Evolutionary conservation across 2,113 vertebrate species (phyloP).

Genomic region (Glareola pratincola): DNA sequence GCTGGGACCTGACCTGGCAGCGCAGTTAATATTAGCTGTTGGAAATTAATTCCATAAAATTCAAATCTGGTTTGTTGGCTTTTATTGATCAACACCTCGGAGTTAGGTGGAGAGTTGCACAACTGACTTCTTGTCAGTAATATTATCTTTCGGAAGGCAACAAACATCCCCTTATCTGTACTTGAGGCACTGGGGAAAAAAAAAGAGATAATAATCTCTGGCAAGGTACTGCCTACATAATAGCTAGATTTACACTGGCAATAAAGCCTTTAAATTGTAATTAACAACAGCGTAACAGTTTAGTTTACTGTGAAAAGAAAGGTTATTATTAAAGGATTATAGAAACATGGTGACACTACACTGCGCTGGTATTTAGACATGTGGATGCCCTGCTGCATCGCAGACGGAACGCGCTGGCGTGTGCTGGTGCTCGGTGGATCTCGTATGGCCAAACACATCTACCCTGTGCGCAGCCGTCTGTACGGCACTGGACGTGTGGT

Average conservation of each 20-base stretch:
- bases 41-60: neutral
- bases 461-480: rapidly evolving
- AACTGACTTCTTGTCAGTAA: neutral
- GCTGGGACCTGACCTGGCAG: neutral
- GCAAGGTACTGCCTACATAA: neutral
- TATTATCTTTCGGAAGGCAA: neutral
- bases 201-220: neutral
- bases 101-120: neutral
- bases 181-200: neutral
- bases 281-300: neutral
- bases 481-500: rapidly evolving
- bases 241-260: neutral
- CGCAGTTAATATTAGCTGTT: neutral
- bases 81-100: neutral
- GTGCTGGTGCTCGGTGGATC: no score
- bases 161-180: neutral
- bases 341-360: neutral
- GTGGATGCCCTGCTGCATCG: rapidly evolving
- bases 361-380: rapidly evolving
- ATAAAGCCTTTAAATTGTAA: neutral
- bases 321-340: neutral
- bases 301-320: neutral
- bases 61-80: neutral
- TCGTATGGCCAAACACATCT: rapidly evolving
- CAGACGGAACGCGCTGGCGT: neutral